Conservation (phyloP, 2,797 vertebrate species). For the Hippoglossus hippoglossus region DNA sequence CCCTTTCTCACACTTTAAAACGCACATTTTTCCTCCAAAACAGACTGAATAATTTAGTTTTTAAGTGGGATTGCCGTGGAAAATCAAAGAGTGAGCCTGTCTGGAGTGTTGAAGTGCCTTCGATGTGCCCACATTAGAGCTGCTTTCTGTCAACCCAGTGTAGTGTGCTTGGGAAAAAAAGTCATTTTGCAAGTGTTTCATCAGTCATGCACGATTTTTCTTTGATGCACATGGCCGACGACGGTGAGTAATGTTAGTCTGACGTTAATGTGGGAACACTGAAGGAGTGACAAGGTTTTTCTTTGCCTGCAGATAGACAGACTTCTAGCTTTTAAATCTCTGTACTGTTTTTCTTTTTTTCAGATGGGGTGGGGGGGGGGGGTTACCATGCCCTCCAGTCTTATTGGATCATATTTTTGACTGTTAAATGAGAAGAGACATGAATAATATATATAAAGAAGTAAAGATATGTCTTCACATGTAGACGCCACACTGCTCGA, state of each 20-base stretch:
- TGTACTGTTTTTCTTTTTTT: neutral
- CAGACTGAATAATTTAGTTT: constrained; percentile 66
- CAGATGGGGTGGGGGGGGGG: too few relatives aligned
- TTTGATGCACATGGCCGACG: constrained; percentile 54
- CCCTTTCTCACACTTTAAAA: constrained; percentile 20
- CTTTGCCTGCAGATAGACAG: constrained; percentile 29
- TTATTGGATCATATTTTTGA: constrained; percentile 23
- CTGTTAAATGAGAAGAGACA: constrained; percentile 36
- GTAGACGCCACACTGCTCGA: constrained; percentile 15
- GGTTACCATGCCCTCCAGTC: constrained; percentile 7
- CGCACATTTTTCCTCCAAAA: constrained; percentile 31
- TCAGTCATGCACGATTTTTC: constrained; percentile 60
- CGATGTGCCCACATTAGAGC: constrained; percentile 32
- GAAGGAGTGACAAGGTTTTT: constrained; percentile 42
- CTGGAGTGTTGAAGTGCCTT: constrained; percentile 28
- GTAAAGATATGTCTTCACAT: constrained; percentile 17
- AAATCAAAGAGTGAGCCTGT: constrained; percentile 65
- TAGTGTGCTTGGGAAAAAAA: constrained; percentile 46
- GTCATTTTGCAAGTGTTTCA: constrained; percentile 66
- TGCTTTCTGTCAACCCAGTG: constrained; percentile 43
- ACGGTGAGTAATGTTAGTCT: constrained; percentile 32
- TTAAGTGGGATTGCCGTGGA: constrained; percentile 48
- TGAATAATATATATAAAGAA: constrained; percentile 16
- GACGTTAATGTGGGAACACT: constrained; percentile 32
- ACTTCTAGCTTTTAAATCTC: constrained; percentile 11